Base-by-base conservation (phyloP, 2,888 invertebrate species). In the Drosophila borealis region DNA sequence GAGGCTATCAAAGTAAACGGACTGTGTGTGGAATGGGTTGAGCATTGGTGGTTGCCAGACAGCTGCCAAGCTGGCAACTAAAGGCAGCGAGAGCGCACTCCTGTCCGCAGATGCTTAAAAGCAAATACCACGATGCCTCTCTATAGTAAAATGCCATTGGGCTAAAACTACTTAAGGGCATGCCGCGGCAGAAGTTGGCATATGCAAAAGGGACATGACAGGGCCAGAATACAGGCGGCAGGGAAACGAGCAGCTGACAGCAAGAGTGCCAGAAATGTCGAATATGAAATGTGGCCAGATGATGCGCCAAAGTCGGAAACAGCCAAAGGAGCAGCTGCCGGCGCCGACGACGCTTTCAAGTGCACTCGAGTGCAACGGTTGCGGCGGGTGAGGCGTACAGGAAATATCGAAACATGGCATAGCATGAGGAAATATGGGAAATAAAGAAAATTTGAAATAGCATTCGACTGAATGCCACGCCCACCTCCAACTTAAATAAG, bases 261-360 rank as follows among this genome's bases (percentile, higher is more conserved):
- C 69, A 61, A 60, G 45, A 51, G 42, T 62, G 62, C 41, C 63
- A 59, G 66, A 60, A 72, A 73, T 79, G 82, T 82, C 80, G 79
- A 79, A 79, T 79, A 82, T 79, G 79, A 79, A 79, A 79, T 79
- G 79, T 82, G 72, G 71, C 78, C 78, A 79, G 78, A 78, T 81
- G 78, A 79, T 79, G 80, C 63, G 48, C 55, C 61, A 56, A 45
- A 60, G 53, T 46, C 53, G 63, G 61, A 51, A 68, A 61, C 70
- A 51, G 36, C 21, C 54, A 60, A 65, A 61, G 48, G 54, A 73
- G 62, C 54, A 59, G 53, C 70, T 49, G 66, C 72, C 53, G 60
- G 45, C 56, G 57, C 48, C 57, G 37, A 49, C 37, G 33, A 21
- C 33, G 50, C 63, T 39, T 63, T 64, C 46, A 63, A 70, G 45